Evolutionary conservation across 1,140 invertebrate genomes (phyloP).

Genomic region (Megalonaias nervosa): DNA sequence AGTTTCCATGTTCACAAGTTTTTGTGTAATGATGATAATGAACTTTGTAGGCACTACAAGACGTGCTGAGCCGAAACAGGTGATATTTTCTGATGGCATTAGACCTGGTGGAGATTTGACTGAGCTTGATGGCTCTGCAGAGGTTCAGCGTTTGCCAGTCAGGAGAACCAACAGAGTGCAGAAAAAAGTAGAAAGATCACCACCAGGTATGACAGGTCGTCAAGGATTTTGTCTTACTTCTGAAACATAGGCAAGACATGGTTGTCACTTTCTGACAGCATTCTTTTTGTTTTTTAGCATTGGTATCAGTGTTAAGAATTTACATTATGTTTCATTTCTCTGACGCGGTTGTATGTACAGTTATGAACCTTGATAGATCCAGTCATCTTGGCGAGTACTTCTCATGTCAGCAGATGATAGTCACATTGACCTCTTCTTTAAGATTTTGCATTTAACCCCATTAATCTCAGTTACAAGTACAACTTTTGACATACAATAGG

Average conservation of each 20-base stretch:
- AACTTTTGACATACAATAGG: no score
- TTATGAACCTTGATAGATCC: no score
- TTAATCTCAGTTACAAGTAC: no score
- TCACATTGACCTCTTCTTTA: no score
- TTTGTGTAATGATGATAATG: background rate
- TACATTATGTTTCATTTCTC: no score
- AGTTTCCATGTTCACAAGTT: background rate
- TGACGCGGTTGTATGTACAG: no score
- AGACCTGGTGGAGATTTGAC: slow-evolving; percentile 91
- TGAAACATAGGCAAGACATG: background rate
- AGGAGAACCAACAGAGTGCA: slow-evolving; percentile 47
- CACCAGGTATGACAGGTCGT: slow-evolving; percentile 37
- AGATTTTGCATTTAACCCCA: no score
- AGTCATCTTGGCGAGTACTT: no score
- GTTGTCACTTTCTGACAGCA: no score
- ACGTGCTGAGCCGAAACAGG: slow-evolving; percentile 71
- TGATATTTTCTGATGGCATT: slow-evolving; percentile 95
- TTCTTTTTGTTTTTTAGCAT: no score
- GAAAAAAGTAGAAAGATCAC: slow-evolving; percentile 50
- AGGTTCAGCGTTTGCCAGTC: slow-evolving; percentile 41
- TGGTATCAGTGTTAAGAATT: no score
- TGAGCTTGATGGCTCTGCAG: slow-evolving; percentile 75
- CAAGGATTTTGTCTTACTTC: background rate
- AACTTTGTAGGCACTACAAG: slow-evolving; percentile 48
- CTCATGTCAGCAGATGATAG: no score